Base-by-base conservation (phyloP, 2,113 vertebrate species). In the Taurulus bubalis region DNA sequence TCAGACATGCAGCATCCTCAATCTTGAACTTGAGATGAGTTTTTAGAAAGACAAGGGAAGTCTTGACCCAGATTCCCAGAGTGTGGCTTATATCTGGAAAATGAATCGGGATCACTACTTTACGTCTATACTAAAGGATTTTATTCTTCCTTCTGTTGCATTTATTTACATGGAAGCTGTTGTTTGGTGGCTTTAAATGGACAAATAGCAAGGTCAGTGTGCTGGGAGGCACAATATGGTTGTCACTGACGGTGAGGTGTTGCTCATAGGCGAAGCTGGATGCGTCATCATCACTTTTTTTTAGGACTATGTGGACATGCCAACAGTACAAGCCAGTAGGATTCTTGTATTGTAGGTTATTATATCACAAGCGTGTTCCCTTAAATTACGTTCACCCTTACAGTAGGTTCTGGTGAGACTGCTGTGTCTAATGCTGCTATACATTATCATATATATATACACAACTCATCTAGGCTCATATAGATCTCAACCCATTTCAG, bases 61-160 rank as follows among this genome's bases (percentile, higher is more conserved):
- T 78, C 51, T 77, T 76, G 84, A 80, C 67, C 79, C 76, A 90
- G 67, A 85, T 86, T 80, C 18, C 14, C 47, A 40, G 49, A 74
- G 53, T 58, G 53, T 42, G 51, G 58, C 73, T 89, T 72, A 56
- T 11, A 40, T 79, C 68, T 58, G 56, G 74, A 79, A 82, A 81
- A 65, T 51, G 58, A n/a, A 79, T 80, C 38, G 62, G 22, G 40
- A 71, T 80, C 60, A 16, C 64, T 90, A 71, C 75, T 84, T 86
- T 64, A 73, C 77, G 51, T 59, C 53, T 26, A 42, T 42, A 3
- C n/a, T 38, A n/a, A 51, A 40, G 55, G 36, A 24, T 84, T 83
- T 64, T 78, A 60, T 73, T 73, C 69, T 47, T 26, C 11, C 72
- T 18, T 70, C 49, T 77, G 45, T 59, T 63, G 62, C 28, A 38